Base-by-base conservation (phyloP, 2,113 vertebrate species). In the Myxocyprinus asiaticus region DNA sequence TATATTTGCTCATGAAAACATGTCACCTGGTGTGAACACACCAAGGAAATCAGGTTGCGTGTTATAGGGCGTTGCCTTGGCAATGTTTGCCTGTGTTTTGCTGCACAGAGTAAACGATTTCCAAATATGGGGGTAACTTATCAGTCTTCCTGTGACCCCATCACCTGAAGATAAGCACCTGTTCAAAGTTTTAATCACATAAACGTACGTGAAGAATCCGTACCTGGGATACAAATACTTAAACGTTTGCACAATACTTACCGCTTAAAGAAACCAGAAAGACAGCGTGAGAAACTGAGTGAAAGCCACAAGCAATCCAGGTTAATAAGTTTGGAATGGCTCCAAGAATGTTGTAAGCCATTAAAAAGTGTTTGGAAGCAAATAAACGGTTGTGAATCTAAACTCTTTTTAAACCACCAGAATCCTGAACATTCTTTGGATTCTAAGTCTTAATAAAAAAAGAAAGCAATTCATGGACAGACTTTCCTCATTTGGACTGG, bases 71-170 rank as follows among this genome's bases (percentile, higher is more conserved):
- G 55, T 79, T 65, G 33, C n/a, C 80, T 45, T 67, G 66, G 4
- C 58, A 59, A 67, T 58, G 51, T 82, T 72, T 78, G 15, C 14
- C 42, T 50, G 14, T 50, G 45, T 78, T 78, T 78, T 67, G 43
- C 17, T 47, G 5, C 0, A 15, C 9, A 0, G n/a, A 5, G 11
- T 15, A 43, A 42, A 15, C 7, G 6, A 59, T 14, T 15, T 56
- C 10, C 69, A 61, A 67, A 82, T 50, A 55, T 3, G 4, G 48
- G 8, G 3, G 1, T 5, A 9, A 9, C n/a, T 44, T 58, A 33
- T 5, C 7, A 48, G 15, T 22, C 53, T 2, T 71, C 12, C 51
- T 56, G 45, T 67, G 14, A 6, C 33, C 48, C 17, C 1, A 6
- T 58, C 50, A 50, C n/a, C 12, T 58, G 8, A 56, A 7, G 15